Base-by-base conservation (phyloP, 2,113 vertebrate species). In the Girardinichthys multiradiatus region DNA sequence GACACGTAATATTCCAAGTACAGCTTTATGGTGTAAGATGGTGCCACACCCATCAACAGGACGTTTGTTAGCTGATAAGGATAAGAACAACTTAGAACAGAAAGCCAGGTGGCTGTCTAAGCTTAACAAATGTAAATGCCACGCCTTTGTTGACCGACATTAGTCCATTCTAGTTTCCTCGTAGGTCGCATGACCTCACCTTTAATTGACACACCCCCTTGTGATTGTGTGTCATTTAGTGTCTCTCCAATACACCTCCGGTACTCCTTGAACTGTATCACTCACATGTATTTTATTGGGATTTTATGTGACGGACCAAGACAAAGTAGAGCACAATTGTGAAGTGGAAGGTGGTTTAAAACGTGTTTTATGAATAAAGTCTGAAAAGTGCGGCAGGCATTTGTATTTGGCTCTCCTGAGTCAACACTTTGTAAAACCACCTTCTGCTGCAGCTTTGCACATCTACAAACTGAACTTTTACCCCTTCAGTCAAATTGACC, bases 81-180 rank as follows among this genome's bases (percentile, higher is more conserved):
- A 35, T 35, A 35, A 35, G 35, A 35, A 35, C 35, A 35, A 35
- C 35, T 7, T 5, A 35, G 35, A 4, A 35, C 35, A 35, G n/a
- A n/a, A n/a, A n/a, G n/a, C n/a, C n/a, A n/a, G n/a, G 17, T 4
- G 48, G 17, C 21, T 2, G 59, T 33, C 51, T 69, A 78, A 4
- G 28, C 29, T 3, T 8, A 3, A n/a, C n/a, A 31, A 54, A 33
- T 6, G 0, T 26, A 31, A 63, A 39, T 2, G 4, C 48, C 48
- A 28, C 86, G 31, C 81, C 86, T 87, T 76, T 74, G 64, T 68
- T 71, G 70, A 78, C 24, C 35, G 35, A 30, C 26, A 15, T 24
- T 72, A 85, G 64, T 59, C 12, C 59, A 84, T 68, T 77, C 64
- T 62, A 9, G 54, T 45, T 51, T 51, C 21, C 21, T 24, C 48